Percentiles rank a stretch among this genome's conserved stretches.
phyloP scores from a whole-genome alignment of 2,797 vertebrate genomes.

The Galagoides demidoff region DNA sequence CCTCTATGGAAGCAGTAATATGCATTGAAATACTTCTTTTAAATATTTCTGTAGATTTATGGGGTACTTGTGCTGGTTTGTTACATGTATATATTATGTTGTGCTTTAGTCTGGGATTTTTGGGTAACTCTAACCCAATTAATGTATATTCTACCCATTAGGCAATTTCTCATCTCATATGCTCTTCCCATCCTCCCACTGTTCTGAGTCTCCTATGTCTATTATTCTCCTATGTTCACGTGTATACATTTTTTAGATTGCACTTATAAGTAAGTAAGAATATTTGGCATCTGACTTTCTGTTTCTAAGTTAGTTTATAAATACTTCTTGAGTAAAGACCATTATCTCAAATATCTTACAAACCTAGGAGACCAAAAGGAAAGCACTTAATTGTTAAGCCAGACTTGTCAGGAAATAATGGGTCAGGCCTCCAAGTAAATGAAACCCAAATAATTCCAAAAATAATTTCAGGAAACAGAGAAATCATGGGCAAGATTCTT shows the following conservation, averaged over 20 bases:
- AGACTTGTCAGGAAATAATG: neutral
- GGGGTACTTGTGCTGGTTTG: neutral
- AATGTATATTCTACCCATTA: neutral
- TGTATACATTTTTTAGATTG: neutral
- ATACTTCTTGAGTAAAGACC: conserved; percentile 60
- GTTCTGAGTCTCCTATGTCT: neutral
- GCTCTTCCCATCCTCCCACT: neutral
- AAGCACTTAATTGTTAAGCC: neutral
- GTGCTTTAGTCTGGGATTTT: neutral
- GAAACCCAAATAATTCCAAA: neutral
- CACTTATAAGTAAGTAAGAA: neutral
- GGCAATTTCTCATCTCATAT: neutral
- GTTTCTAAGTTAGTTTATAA: neutral
- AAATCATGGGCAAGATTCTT: neutral
- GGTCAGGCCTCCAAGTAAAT: neutral
- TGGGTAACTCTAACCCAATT: neutral
- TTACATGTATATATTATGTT: neutral
- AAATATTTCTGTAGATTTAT: neutral
- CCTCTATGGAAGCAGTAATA: conserved; percentile 63
- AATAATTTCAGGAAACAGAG: neutral
- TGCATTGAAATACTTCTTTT: conserved; percentile 58
- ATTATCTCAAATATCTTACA: conserved; percentile 59
- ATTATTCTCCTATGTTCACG: neutral
- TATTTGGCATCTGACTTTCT: neutral
- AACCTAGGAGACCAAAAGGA: neutral